These are phyloP conservation scores for Saxidomus purpurata DNA, from an alignment of 1,140 invertebrate genomes.

Conservation along the genomic window DNA sequence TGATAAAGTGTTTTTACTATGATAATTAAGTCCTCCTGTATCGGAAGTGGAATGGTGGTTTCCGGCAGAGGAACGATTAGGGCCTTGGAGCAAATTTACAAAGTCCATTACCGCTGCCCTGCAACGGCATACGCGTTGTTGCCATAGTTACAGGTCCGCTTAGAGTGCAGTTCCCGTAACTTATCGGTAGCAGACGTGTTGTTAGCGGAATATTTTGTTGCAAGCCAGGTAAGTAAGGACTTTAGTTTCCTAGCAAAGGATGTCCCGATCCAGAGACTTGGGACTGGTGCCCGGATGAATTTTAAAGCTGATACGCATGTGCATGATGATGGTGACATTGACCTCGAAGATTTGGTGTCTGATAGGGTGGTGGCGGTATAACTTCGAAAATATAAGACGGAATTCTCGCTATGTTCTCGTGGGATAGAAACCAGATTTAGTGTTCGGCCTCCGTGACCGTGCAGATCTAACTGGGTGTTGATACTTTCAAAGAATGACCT, in stretches of 20 bases:
- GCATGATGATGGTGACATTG: conserved; percentile 16
- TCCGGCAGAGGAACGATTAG: conserved; percentile 41
- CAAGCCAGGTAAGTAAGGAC: conserved; percentile 7
- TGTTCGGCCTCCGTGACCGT: too few relatives aligned
- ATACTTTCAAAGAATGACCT: too few relatives aligned
- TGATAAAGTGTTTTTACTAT: conserved; percentile 32
- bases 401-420: conserved; percentile 70
- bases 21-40: conserved; percentile 55
- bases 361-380: conserved; percentile 83
- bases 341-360: conserved; percentile 72
- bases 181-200: conserved; percentile 44
- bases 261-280: too few relatives aligned
- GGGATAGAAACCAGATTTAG: too few relatives aligned
- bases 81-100: not conserved
- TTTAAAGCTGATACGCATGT: conserved; percentile 30
- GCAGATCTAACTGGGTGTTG: too few relatives aligned
- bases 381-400: conserved; percentile 81
- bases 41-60: conserved; percentile 36
- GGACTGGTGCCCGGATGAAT: conserved; percentile 48
- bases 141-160: too few relatives aligned
- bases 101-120: not conserved
- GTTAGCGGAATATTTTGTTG: conserved; percentile 53
- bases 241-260: conserved; percentile 20
- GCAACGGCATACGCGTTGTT: too few relatives aligned
- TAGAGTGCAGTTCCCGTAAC: not conserved